Evolutionary conservation across 2,888 invertebrate genomes (phyloP).

Genomic region (Caenorhabditis sp.): DNA sequence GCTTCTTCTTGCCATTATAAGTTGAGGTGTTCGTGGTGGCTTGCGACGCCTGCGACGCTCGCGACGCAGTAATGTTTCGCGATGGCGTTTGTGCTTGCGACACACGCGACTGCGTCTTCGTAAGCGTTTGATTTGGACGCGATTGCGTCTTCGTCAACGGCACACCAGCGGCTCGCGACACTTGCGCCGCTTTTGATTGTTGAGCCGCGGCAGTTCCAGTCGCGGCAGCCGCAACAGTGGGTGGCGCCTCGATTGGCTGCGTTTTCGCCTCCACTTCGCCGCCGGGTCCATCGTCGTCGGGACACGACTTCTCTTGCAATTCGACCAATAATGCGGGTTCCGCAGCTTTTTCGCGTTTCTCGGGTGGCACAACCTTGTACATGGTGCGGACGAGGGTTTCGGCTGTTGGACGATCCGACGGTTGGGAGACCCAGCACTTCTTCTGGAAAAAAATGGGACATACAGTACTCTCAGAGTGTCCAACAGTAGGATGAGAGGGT

Average conservation of each 20-base stretch:
- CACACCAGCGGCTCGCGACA: no score
- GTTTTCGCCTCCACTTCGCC: neutral
- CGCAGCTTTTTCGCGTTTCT: neutral
- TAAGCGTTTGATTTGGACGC: neutral
- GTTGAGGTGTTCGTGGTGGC: neutral
- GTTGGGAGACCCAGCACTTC: constrained; percentile 1
- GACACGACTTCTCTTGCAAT: neutral
- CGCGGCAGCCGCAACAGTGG: neutral
- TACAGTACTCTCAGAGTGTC: no score
- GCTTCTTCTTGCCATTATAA: neutral
- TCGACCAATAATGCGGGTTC: neutral
- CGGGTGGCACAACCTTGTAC: neutral
- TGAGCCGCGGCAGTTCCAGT: neutral
- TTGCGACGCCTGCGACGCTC: neutral
- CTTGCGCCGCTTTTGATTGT: no score
- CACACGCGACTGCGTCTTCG: neutral
- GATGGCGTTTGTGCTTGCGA: neutral
- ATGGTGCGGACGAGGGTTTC: neutral
- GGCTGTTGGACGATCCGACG: neutral
- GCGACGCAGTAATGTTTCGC: neutral
- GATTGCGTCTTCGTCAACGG: no score
- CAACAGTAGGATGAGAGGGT: no score
- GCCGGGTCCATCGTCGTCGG: neutral
- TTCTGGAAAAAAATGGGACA: neutral
- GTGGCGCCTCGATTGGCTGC: neutral